Evolutionary conservation across 2,888 invertebrate genomes (phyloP), one percentile per base, ranked within the genome.

Genomic region (Metacarcinus magister): DNA sequence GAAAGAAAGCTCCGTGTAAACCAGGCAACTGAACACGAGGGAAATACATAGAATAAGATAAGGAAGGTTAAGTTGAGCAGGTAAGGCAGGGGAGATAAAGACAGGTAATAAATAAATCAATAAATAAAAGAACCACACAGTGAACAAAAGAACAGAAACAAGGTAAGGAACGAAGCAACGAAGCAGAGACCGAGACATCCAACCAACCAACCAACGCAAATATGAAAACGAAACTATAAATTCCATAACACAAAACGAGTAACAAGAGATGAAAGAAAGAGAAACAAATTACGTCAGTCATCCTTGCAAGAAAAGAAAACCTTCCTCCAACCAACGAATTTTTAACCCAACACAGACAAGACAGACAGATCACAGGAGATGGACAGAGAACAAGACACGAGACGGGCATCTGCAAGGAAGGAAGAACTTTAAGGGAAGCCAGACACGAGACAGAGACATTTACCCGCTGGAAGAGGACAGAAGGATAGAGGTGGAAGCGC

Each of bases 231-330:
- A 32, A n/a, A n/a, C 23, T 28, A 32, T 32, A 32, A 32, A 32
- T 82, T 82, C 32, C 82, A 82, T 32, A 32, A 32, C 82, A 28
- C 82, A 82, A 32, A 82, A n/a, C 82, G 32, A 13, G 82, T 82
- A 82, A 82, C 82, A 82, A 28, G 82, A 82, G 82, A 82, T 82
- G 82, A 82, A 82, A 82, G 82, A 32, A 67, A 32, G 32, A 82
- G 28, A 82, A 82, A 82, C 28, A 82, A 82, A 82, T 82, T 28
- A 82, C 28, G 82, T 82, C 82, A 82, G 32, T 82, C 82, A 82
- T 82, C 82, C 82, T 32, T 28, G 82, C 10, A 82, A 82, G 82
- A 82, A 82, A 82, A 82, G 82, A 82, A 82, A 82, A 82, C 82
- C 28, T 82, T 13, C 82, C 82, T 10, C 67, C 8, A 32, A 1